A percentile compares a stretch with the other conserved stretches of the same genome.
phyloP scores from a whole-genome alignment of 1,140 invertebrate species.

The Helicoverpa zea region DNA sequence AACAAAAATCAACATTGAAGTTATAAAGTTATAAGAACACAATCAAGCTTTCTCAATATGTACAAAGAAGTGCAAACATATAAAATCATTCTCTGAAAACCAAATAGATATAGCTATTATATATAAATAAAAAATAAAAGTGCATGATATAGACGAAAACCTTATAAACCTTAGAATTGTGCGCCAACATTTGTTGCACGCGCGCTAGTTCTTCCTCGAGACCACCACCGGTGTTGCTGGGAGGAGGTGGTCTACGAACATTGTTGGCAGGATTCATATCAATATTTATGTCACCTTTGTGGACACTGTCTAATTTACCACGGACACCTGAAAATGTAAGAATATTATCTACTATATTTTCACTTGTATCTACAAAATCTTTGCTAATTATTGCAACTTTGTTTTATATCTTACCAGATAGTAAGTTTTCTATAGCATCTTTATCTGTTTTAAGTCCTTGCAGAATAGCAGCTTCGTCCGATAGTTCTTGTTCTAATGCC shows the following conservation, averaged over 20 bases:
- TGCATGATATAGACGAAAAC: constrained; percentile 84
- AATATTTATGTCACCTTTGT: constrained; percentile 53
- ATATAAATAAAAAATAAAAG: constrained; percentile 62
- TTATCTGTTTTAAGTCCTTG: constrained; percentile 95
- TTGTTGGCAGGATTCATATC: constrained; percentile 25
- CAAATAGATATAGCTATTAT: constrained; percentile 17
- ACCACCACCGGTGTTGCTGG: constrained; percentile 79
- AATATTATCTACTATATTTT: not conserved
- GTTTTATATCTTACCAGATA: constrained; percentile 68
- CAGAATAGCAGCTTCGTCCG: constrained; percentile 94
- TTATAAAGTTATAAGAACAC: too few relatives aligned
- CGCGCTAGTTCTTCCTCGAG: constrained; percentile 94
- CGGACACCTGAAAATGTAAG: constrained; percentile 69
- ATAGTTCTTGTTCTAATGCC: constrained; percentile 93
- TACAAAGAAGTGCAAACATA: not conserved
- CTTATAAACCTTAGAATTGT: constrained; percentile 95
- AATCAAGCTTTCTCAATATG: too few relatives aligned
- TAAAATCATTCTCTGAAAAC: not conserved
- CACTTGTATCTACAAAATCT: too few relatives aligned
- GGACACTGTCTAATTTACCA: constrained; percentile 69
- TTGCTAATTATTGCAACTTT: too few relatives aligned
- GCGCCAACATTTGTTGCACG: constrained; percentile 94
- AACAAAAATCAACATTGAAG: too few relatives aligned
- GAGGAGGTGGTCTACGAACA: constrained; percentile 9
- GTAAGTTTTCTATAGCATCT: constrained; percentile 91